Base-by-base conservation (phyloP, 2,888 invertebrate species). In the Drosophila peninsularis region DNA sequence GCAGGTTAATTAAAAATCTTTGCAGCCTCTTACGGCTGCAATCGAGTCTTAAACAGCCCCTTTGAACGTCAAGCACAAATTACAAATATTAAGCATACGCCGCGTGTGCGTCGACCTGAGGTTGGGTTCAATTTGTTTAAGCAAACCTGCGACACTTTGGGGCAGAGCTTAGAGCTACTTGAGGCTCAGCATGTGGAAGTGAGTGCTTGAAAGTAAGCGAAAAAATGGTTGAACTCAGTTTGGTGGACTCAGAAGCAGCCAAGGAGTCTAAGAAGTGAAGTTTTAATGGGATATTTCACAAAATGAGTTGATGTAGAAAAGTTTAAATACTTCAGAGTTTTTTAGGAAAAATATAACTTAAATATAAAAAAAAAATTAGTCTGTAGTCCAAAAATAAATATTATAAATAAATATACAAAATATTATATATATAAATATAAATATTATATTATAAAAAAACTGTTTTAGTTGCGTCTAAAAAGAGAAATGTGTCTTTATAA, bases 1-100 rank as follows among this genome's bases (percentile, higher is more conserved):
- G n/a, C 54, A 55, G 64, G 56, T 75, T 75, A 75, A 75, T 75
- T 75, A 71, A 58, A 63, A 71, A 39, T 61, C 45, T 39, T 50
- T 42, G n/a, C 30, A n/a, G 30, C 32, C 37, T 7, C 39, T 24
- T 54, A 39, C 58, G 50, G 53, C 41, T 42, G 53, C 47, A 60
- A 14, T 27, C 37, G 24, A 34, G 34, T 21, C 54, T 17, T 34
- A 37, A 13, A 13, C n/a, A 19, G 17, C n/a, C 21, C 32, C 41
- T 32, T 56, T 45, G 45, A 44, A 6, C 11, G 39, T 34, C 34
- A 42, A 49, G n/a, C 30, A 19, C n/a, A 52, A 60, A 32, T 17
- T 42, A n/a, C 24, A 53, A 52, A 60, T 52, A 19, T 60, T 60
- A 41, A 32, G 60, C 53, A 58, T 58, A 37, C 50, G 57, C 36